Conservation (phyloP, 1,140 invertebrate genomes). For the Papilio polytes region DNA sequence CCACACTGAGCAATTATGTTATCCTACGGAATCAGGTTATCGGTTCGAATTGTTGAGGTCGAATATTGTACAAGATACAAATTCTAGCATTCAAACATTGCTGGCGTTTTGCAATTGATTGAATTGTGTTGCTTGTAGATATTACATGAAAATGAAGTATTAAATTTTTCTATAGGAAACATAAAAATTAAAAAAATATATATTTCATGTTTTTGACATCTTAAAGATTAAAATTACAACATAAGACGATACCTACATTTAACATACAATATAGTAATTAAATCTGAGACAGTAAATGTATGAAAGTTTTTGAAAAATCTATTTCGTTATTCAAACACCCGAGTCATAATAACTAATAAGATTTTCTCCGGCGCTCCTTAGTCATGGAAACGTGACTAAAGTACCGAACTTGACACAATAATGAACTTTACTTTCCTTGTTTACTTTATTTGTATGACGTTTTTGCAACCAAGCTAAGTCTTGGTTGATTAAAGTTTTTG, state of each 20-base stretch:
- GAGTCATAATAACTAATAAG: slow-evolving; percentile 19
- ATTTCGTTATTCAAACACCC: not conserved
- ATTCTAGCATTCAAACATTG: not conserved
- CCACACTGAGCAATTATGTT: not conserved
- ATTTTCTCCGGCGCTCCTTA: not conserved
- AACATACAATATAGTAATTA: not conserved
- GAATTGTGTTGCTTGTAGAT: not conserved
- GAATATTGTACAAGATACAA: slow-evolving; percentile 20
- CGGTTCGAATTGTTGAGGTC: not conserved
- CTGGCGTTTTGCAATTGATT: not conserved
- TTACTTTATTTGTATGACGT: slow-evolving; percentile 1
- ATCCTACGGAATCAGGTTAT: slow-evolving; percentile 9
- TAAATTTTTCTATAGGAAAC: not conserved
- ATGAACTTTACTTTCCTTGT: not conserved
- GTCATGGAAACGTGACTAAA: slow-evolving; percentile 23
- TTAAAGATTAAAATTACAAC: too few species aligned
- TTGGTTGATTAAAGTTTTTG: not conserved
- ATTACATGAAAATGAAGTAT: not conserved
- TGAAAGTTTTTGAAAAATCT: not conserved
- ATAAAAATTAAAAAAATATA: too few species aligned
- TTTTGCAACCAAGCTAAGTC: not conserved
- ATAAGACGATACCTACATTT: too few species aligned
- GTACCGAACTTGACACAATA: slow-evolving; percentile 11
- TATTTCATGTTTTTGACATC: too few species aligned
- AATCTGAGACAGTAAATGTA: not conserved